Conservation (phyloP, 2,113 vertebrate genomes). For the Bungarus multicinctus region DNA sequence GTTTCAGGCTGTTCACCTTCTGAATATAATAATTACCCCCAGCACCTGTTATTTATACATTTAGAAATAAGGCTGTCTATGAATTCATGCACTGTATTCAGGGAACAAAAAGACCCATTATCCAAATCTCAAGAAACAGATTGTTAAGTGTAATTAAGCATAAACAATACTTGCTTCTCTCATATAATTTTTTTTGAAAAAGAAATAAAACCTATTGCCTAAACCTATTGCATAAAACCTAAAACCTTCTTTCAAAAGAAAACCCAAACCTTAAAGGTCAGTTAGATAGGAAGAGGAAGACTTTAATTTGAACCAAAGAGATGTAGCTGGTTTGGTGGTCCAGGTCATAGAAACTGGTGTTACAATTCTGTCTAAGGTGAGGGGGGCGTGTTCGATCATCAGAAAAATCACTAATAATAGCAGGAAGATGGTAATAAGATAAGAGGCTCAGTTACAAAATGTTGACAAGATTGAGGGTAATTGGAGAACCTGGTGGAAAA, state of each 20-base stretch:
- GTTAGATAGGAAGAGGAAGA: background rate
- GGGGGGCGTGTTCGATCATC: background rate
- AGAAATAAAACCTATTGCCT: background rate
- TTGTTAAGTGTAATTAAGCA: background rate
- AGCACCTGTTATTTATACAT: background rate
- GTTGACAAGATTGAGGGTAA: background rate
- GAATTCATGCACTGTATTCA: background rate
- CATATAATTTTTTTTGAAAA: background rate
- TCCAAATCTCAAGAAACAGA: background rate
- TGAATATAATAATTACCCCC: background rate
- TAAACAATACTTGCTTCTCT: background rate
- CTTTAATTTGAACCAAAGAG: background rate
- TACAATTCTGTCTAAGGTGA: background rate
- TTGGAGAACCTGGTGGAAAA: background rate
- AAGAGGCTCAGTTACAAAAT: background rate
- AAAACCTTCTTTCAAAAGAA: background rate
- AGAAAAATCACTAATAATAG: background rate
- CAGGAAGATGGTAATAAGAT: background rate
- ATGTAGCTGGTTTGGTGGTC: background rate
- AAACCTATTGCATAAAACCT: too few species aligned
- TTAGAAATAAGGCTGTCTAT: background rate
- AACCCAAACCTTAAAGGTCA: background rate
- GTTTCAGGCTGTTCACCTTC: background rate
- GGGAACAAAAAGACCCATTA: background rate
- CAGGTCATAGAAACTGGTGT: background rate